Conservation (phyloP, 2,888 invertebrate genomes). For the Pterostichus madidus region DNA sequence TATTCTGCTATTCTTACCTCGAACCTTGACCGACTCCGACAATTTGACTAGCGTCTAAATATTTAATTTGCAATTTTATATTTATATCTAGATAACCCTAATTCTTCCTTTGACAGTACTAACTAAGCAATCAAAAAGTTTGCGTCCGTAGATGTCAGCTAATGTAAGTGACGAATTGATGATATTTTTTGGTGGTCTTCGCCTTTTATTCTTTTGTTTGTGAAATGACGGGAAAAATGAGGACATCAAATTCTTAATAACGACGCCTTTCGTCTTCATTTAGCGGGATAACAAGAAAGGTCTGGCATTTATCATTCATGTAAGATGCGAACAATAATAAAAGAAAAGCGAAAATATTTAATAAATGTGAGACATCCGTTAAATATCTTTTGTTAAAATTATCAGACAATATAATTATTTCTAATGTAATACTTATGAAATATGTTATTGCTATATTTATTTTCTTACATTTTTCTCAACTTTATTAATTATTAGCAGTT, state of each 20-base stretch:
- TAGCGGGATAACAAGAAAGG: constrained; percentile 13
- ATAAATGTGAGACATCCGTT: background rate
- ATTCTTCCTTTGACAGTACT: background rate
- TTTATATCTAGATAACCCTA: constrained; percentile 2
- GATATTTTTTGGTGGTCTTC: constrained; percentile 18
- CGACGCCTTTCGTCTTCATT: constrained; percentile 15
- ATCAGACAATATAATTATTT: no score
- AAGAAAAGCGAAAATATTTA: background rate
- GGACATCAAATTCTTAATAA: constrained; percentile 5
- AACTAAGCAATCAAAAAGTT: constrained; percentile 23
- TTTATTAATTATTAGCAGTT: no score
- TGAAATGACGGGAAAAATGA: constrained; percentile 10
- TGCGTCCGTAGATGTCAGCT: constrained; percentile 2
- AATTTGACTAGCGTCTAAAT: constrained; percentile 21
- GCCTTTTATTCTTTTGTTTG: constrained; percentile 12
- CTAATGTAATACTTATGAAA: no score
- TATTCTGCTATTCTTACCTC: constrained; percentile 27
- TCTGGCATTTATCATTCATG: constrained; percentile 21
- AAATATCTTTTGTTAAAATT: background rate
- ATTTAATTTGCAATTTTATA: constrained; percentile 26
- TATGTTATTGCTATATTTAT: no score
- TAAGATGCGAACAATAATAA: background rate
- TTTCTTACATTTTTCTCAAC: no score
- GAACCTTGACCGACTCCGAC: constrained; percentile 23
- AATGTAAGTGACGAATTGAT: background rate